Evolutionary conservation across 2,888 invertebrate genomes (phyloP).

Genomic region (Callyntrura guangdongensis): DNA sequence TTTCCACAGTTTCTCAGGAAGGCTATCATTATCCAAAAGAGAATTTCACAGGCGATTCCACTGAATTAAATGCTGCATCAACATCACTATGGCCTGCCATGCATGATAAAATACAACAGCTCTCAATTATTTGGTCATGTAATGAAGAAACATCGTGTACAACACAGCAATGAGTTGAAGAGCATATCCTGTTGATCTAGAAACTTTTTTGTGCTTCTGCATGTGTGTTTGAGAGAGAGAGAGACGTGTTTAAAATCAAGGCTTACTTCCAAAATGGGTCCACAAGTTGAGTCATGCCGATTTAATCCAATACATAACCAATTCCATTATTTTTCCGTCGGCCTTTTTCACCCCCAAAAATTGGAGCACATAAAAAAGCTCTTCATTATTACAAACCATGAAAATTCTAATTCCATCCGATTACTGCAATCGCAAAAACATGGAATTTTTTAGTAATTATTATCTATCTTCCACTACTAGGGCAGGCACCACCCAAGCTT

Average conservation of each 20-base stretch:
- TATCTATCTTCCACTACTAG: background rate
- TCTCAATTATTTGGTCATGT: background rate
- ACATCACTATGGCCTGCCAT: background rate
- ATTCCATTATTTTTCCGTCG: conserved; percentile 9
- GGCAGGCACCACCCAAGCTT: background rate
- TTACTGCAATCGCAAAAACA: background rate
- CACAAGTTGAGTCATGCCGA: background rate
- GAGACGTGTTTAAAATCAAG: too few species aligned
- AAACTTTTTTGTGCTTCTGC: too few species aligned
- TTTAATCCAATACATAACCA: background rate
- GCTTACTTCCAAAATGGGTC: too few species aligned
- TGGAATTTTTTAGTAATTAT: conserved; percentile 7
- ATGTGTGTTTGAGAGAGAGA: too few species aligned
- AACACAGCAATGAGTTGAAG: too few species aligned
- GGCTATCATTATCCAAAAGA: conserved; percentile 58
- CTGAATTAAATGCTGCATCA: conserved; percentile 26
- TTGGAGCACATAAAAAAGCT: conserved; percentile 19
- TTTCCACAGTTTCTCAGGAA: conserved; percentile 63
- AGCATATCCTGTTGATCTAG: too few species aligned
- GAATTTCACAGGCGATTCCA: conserved; percentile 51
- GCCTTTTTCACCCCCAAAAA: background rate
- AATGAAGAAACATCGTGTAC: background rate
- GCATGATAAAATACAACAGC: background rate
- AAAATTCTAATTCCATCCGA: background rate
- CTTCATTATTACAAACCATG: conserved; percentile 13